Percentiles rank a stretch among this genome's conserved stretches.
These are phyloP conservation scores for Ornithorhynchus anatinus DNA, from an alignment of 2,113 vertebrate species.

Conservation along the genomic window DNA sequence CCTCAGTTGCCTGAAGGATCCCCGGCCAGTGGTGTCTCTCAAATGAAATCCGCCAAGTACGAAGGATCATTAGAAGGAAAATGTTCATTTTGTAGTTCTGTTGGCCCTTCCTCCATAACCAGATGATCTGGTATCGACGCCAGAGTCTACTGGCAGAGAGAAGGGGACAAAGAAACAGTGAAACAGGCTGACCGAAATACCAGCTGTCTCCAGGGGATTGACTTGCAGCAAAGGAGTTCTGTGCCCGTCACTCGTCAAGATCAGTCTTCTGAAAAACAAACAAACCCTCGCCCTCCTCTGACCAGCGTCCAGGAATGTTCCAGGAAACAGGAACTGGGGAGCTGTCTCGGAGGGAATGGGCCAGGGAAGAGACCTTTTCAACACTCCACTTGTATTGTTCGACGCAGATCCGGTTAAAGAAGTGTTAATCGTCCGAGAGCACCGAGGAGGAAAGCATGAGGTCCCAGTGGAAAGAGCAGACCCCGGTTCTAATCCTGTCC, in stretches of 20 bases:
- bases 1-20: neutral
- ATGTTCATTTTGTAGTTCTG: neutral
- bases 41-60: neutral
- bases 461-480: no score
- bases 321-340: neutral
- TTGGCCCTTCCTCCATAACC: neutral
- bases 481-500: no score
- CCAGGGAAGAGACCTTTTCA: no score
- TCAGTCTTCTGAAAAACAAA: neutral
- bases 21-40: neutral
- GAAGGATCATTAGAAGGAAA: neutral
- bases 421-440: no score
- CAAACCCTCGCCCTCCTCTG: neutral
- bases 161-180: slow-evolving; percentile 25
- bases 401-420: no score
- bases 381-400: no score
- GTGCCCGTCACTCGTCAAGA: neutral
- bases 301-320: neutral
- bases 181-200: slow-evolving; percentile 8
- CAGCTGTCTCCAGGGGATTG: neutral
- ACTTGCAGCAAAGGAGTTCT: neutral
- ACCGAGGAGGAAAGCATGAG: no score
- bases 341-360: no score
- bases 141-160: slow-evolving; percentile 12
- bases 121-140: neutral